Evolutionary conservation across 2,113 vertebrate genomes (phyloP), one percentile per base, ranked within the genome.

Genomic region (Mirounga angustirostris): DNA sequence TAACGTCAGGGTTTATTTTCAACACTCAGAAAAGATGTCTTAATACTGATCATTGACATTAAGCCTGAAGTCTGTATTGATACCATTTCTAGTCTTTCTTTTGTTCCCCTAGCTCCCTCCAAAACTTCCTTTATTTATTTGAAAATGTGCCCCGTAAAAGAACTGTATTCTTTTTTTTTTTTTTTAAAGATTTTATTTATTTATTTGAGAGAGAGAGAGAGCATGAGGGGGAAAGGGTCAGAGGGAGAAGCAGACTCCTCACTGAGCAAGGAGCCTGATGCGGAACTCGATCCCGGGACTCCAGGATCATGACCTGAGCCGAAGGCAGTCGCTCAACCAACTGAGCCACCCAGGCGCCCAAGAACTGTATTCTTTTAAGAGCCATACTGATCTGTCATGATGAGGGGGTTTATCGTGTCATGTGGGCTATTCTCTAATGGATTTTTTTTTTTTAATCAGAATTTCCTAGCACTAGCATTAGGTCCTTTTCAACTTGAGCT

Each of bases 1-100:
- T 81, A 69, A 26, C 61, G 19, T 76, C 65, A 52, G 40, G 59
- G 26, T 78, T 86, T 58, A 69, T 28, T n/a, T 40, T 33, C 13
- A n/a, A 13, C 79, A 69, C 26, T 94, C 69, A 85, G 63, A 84
- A 95, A 83, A 76, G n/a, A n/a, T 50, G 19, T 73, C 36, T 94
- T 52, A 26, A 2, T 82, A 46, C 33, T 84, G 33, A 74, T 82
- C 9, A 10, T 95, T 96, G 46, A 92, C 9, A 8, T 82, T 82
- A 87, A 73, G 69, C 40, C 78, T 89, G 46, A 89, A 76, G 40
- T 30, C 74, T n/a, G 54, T 88, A 50, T 82, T 81, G 33, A 30
- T 71, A 43, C 28, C 43, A 63, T 81, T 81, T 89, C 59, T 89
- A 12, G 30, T 83, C 24, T 85, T 63, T 83, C 9, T 40, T 91